These are phyloP conservation scores for Pollenia angustigena DNA, from an alignment of 2,888 invertebrate species.

Conservation along the genomic window DNA sequence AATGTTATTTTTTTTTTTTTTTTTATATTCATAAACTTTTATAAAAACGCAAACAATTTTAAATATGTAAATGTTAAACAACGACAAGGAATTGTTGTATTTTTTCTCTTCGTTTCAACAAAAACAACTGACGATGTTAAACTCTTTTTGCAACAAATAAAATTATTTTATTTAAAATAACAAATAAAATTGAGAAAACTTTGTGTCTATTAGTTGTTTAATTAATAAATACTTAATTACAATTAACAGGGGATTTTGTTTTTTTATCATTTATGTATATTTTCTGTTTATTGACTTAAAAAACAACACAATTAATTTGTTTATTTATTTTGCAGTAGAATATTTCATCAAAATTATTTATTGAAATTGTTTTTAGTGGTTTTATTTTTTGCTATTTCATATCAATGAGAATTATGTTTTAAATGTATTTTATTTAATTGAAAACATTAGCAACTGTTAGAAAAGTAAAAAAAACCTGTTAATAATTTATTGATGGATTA, in stretches of 20 bases:
- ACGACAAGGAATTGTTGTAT: neutral
- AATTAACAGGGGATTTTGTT: constrained; percentile 20
- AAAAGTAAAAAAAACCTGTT: neutral
- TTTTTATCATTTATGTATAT: neutral
- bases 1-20: constrained; percentile 48
- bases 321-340: constrained; percentile 9
- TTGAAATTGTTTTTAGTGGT: neutral
- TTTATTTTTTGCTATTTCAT: neutral
- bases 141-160: neutral
- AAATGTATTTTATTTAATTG: constrained; percentile 4
- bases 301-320: constrained; percentile 14
- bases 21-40: constrained; percentile 49
- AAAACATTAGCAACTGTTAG: neutral
- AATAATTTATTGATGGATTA: neutral
- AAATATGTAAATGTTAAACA: constrained; percentile 28
- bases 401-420: neutral
- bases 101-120: neutral
- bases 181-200: constrained; percentile 25
- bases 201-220: constrained; percentile 49
- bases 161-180: neutral
- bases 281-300: neutral
- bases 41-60: constrained; percentile 15
- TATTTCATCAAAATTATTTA: constrained; percentile 4
- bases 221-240: constrained; percentile 60
- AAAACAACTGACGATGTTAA: constrained; percentile 53